These are phyloP conservation scores for Microtus montanus DNA, from an alignment of 2,113 vertebrate species.

Conservation along the genomic window DNA sequence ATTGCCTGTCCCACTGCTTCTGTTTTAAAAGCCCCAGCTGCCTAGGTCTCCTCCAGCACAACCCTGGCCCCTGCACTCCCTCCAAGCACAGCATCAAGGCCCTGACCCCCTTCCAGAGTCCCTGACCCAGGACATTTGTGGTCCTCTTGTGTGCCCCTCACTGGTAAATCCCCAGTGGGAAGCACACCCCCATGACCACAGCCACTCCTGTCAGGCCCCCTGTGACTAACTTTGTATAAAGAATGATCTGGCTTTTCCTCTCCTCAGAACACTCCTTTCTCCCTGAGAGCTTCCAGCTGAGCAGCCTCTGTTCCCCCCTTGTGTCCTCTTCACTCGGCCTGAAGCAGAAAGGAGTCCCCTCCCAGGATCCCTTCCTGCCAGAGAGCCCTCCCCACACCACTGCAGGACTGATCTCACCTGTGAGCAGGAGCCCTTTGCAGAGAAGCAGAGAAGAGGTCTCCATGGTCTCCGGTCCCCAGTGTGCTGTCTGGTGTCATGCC, in stretches of 20 bases:
- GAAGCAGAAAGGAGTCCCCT: background rate
- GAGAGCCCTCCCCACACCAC: background rate
- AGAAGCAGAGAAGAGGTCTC: background rate
- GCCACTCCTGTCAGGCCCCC: background rate
- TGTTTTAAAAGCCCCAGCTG: background rate
- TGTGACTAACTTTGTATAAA: background rate
- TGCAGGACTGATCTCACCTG: background rate
- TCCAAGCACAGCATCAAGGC: background rate
- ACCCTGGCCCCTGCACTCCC: background rate
- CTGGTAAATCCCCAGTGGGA: background rate
- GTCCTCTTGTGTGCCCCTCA: background rate
- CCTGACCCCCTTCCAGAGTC: background rate
- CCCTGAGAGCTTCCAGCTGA: background rate
- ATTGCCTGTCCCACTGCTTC: background rate
- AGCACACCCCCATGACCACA: background rate
- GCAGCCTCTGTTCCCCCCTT: background rate
- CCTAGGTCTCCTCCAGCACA: background rate
- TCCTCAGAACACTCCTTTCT: background rate
- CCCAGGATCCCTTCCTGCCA: background rate
- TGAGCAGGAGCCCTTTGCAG: conserved; percentile 1
- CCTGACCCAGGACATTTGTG: background rate
- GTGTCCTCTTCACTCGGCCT: background rate
- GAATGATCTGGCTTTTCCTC: background rate
- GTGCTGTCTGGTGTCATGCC: background rate
- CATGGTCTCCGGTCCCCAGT: background rate